Evolutionary conservation across 1,140 invertebrate genomes (phyloP), one percentile per base, ranked within the genome.

Genomic region (Geopemphigus sp.): DNA sequence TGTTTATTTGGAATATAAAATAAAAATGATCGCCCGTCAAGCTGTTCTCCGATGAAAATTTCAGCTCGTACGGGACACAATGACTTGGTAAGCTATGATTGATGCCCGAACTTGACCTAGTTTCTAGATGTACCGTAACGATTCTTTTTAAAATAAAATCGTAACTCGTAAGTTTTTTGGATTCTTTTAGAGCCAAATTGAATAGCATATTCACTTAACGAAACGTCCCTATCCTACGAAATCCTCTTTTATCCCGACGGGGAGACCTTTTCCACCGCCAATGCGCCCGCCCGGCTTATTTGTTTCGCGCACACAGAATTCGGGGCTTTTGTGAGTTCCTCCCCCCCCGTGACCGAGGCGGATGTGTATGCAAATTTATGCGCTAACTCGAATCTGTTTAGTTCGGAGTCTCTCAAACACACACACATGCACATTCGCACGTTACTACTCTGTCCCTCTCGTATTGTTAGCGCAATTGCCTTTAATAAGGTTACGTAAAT

Each of bases 401-500:
- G 39, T 57, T 76, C 22, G 8, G 54, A 26, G 19, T 54, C 19
- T 61, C 57, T 29, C 59, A 2, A 26, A 14, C 61, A 39, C 19
- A n/a, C 64, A 8, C 32, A 39, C 8, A n/a, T n/a, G n/a, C n/a
- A n/a, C n/a, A n/a, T n/a, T n/a, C n/a, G n/a, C 8, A 8, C 8
- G 32, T 5, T n/a, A 5, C 54, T 22, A 3, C 22, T 24, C 8
- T 47, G 15, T 68, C 14, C 22, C 11, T 68, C n/a, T 45, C 64
- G n/a, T 32, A 63, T 17, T 24, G 45, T 68, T 22, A 14, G 45
- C 56, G 29, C 29, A 76, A 76, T 76, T 22, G 29, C 72, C 54
- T 59, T 76, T 45, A 59, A 76, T 76, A 76, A 59, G 72, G 72
- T 59, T 45, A 45, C 53, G n/a, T 5, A 54, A 76, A 76, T 76